phyloP scores from a whole-genome alignment of 2,797 vertebrate genomes.

The Brotogeris chrysoptera region DNA sequence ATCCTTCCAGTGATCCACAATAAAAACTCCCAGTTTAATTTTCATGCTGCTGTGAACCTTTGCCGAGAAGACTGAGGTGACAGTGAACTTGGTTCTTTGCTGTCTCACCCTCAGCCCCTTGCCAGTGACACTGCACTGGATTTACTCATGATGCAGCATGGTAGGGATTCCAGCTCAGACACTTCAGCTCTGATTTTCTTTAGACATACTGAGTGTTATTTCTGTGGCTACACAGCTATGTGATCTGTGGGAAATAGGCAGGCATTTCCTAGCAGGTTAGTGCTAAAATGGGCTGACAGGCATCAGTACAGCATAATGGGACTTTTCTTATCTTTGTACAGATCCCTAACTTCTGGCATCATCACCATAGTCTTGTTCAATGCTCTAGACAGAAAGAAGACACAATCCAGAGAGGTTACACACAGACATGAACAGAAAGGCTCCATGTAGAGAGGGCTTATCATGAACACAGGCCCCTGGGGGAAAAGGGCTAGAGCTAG shows the following conservation, averaged over 20 bases:
- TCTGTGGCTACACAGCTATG: not conserved
- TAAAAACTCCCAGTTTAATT: not conserved
- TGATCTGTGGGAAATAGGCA: not conserved
- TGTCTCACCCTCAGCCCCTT: not conserved
- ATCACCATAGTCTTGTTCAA: not conserved
- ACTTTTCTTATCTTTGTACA: not conserved
- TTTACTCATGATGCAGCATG: not conserved
- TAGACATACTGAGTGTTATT: rapidly evolving
- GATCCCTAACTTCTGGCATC: not conserved
- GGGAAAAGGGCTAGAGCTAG: not conserved
- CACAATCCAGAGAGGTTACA: not conserved
- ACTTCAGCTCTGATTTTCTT: not conserved
- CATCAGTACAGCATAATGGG: not conserved
- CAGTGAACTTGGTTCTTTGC: not conserved
- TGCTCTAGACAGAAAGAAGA: not conserved
- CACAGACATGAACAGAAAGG: not conserved
- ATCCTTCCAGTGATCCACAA: not conserved
- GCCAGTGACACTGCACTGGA: not conserved
- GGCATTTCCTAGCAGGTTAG: not conserved
- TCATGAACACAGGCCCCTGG: not conserved
- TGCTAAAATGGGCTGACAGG: not conserved
- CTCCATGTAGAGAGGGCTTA: not conserved
- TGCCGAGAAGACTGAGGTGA: not conserved
- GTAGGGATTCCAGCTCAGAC: not conserved
- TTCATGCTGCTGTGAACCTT: not conserved